Percentiles rank a stretch among this genome's conserved stretches.
phyloP scores from a whole-genome alignment of 2,113 vertebrate species.

The Hippocampus zosterae region DNA sequence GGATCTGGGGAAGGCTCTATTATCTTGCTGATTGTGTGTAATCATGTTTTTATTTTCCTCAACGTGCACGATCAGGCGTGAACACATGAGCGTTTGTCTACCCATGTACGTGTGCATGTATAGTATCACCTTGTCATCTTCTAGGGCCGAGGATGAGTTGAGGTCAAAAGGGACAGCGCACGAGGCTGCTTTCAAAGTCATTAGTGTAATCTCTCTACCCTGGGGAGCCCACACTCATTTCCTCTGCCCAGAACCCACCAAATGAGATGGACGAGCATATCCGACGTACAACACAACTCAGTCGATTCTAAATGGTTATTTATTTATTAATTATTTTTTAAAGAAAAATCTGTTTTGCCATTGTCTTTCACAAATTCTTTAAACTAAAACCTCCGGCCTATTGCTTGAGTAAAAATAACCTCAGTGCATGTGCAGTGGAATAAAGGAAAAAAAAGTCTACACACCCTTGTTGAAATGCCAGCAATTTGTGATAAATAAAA shows the following conservation, averaged over 20 bases:
- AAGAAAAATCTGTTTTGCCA: constrained; percentile 17
- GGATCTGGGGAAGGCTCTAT: constrained; percentile 12
- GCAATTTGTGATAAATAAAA: background rate
- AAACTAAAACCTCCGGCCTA: background rate
- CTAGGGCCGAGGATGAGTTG: constrained; percentile 43
- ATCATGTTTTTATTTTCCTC: constrained; percentile 8
- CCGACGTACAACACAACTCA: constrained; percentile 36
- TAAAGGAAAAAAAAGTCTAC: background rate
- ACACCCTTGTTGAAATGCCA: background rate
- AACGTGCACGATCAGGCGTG: background rate
- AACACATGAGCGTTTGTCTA: background rate
- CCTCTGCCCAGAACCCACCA: constrained; percentile 47
- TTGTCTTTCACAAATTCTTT: constrained; percentile 5
- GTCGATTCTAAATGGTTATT: constrained; percentile 32
- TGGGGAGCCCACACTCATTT: constrained; percentile 57
- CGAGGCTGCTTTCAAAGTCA: constrained; percentile 63
- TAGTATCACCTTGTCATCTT: constrained; percentile 19
- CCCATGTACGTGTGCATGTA: constrained; percentile 2
- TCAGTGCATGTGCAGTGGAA: background rate
- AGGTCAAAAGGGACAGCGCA: constrained; percentile 59
- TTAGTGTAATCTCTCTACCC: constrained; percentile 64
- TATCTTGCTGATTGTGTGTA: constrained; percentile 26
- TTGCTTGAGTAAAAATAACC: background rate
- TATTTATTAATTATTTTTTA: background rate
- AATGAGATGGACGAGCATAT: constrained; percentile 48